Base-by-base conservation (phyloP, 1,140 invertebrate genomes). In the Zaprionus vittiger region DNA sequence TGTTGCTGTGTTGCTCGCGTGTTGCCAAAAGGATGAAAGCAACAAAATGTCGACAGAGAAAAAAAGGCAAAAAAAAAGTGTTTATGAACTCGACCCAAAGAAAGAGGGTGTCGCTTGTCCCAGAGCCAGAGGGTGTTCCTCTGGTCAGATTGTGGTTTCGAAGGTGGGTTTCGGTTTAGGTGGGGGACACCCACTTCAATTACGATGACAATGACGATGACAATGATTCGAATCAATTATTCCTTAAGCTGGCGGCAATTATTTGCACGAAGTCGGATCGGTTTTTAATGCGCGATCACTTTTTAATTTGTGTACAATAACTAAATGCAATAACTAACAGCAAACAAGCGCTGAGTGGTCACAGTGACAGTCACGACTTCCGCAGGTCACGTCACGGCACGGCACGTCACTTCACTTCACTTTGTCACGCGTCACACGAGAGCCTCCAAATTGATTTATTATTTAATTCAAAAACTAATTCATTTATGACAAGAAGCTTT, bases 261-360 rank as follows among this genome's bases (percentile, higher is more conserved):
- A 83, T 80, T 80, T 83, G 83, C 82, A 83, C 75, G 80, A 55
- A 15, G 37, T 22, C 56, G 69, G 72, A 90, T 90, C 62, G 85
- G 62, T 91, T 85, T 91, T 89, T 89, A 89, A 89, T 81, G 75
- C 85, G 59, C 86, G 73, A 89, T 89, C 85, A 84, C 85, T 90
- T 90, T 85, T 69, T 89, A 90, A 89, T 89, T 90, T 89, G 67
- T 77, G 62, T 86, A 66, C 69, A 81, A 65, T 76, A 72, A 65
- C 60, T 59, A 71, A 64, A 9, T 14, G 31, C 47, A 68, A 59
- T 20, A 67, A 57, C 63, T 66, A 68, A 69, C 38, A 37, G 52
- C 44, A 52, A 49, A 64, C 34, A 52, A 52, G 44, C 44, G 44
- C 47, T 24, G 20, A 62, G 56, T 71, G 54, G 59, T 59, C 67